phyloP scores from a whole-genome alignment of 2,113 vertebrate species.

The Malurus cyaneus region DNA sequence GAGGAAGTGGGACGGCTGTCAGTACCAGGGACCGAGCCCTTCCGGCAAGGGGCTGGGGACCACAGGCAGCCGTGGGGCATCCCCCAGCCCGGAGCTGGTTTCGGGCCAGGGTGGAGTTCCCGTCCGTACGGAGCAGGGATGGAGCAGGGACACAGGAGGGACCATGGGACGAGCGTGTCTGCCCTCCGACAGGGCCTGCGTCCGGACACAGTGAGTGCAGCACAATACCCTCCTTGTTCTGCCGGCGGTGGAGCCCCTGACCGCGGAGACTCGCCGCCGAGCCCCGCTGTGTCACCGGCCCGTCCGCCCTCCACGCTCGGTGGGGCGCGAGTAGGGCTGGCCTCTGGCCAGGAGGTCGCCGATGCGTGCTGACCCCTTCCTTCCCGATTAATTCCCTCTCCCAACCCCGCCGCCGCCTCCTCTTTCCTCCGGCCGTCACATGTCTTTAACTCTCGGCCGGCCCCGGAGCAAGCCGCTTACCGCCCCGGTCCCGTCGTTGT shows the following conservation, averaged over 20 bases:
- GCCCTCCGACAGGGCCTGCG: background rate
- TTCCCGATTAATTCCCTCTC: conserved; percentile 16
- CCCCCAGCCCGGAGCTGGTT: background rate
- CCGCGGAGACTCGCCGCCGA: background rate
- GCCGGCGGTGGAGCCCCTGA: background rate
- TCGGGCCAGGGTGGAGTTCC: background rate
- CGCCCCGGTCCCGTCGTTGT: background rate
- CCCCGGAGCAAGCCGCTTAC: conserved; percentile 45
- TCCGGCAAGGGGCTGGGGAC: background rate
- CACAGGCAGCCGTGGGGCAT: rapidly evolving
- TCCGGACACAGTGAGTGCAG: background rate
- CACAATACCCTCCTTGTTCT: background rate
- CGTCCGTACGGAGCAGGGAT: rapidly evolving
- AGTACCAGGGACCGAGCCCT: background rate
- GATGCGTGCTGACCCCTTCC: background rate
- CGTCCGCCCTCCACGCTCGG: background rate
- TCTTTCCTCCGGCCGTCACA: conserved; percentile 43
- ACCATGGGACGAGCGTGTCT: background rate
- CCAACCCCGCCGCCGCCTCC: background rate
- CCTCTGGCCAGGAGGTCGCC: background rate
- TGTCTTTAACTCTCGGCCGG: background rate
- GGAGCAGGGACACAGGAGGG: background rate
- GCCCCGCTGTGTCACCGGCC: background rate
- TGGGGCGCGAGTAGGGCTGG: background rate
- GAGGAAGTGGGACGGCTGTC: background rate